Conservation (phyloP, 2,113 vertebrate genomes). For the Nerophis ophidion region DNA sequence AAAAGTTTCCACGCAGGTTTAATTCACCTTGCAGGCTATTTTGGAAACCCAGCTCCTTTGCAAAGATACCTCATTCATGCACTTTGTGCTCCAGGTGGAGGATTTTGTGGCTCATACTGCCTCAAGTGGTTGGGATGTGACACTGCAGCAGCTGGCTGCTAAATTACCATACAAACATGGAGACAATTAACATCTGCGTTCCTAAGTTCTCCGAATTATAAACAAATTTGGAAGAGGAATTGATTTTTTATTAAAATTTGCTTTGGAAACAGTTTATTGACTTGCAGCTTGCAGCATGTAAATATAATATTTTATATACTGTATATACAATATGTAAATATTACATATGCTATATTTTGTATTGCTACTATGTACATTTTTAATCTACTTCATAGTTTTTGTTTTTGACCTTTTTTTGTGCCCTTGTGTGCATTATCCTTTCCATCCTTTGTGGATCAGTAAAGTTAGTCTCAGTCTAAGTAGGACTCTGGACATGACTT, state of each 20-base stretch:
- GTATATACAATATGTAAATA: too few species aligned
- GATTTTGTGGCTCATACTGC: constrained; percentile 76
- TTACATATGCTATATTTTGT: too few species aligned
- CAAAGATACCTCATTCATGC: constrained; percentile 42
- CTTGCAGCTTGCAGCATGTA: neutral
- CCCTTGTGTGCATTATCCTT: too few species aligned
- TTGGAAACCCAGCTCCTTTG: constrained; percentile 4
- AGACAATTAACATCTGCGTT: constrained; percentile 4
- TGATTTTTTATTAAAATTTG: neutral
- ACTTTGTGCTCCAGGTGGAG: constrained; percentile 34
- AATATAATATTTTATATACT: too few species aligned
- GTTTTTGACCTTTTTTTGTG: too few species aligned
- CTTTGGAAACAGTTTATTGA: neutral
- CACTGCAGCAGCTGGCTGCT: constrained; percentile 30
- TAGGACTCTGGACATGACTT: neutral
- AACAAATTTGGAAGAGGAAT: neutral
- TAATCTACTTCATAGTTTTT: too few species aligned
- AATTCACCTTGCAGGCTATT: constrained; percentile 30
- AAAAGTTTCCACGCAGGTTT: constrained; percentile 1
- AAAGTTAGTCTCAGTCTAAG: neutral
- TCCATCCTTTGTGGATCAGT: too few species aligned
- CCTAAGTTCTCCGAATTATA: neutral
- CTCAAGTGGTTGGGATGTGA: constrained; percentile 52
- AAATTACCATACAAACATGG: constrained; percentile 39
- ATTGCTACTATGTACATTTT: too few species aligned